Base-by-base conservation (phyloP, 2,113 vertebrate species). In the Seriola rivoliana region DNA sequence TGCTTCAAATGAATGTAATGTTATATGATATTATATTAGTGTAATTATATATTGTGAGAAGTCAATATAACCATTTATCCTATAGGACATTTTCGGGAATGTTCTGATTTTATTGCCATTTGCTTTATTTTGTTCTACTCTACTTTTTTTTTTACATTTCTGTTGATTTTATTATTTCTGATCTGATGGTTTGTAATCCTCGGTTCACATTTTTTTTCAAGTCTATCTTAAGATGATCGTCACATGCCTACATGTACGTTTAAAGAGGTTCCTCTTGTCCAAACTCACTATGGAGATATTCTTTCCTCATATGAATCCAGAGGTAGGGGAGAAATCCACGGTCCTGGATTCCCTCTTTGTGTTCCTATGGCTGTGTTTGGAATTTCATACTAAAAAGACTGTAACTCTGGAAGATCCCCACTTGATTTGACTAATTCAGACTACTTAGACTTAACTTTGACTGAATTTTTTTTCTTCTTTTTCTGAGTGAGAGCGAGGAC, bases 341-440 rank as follows among this genome's bases (percentile, higher is more conserved):
- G 13, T 44, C 19, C 23, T 16, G 4, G 13, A 32, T 3, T 46
- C 7, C 4, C 16, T 58, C 1, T 65, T 48, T 66, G 14, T 72
- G 2, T 48, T 38, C 25, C 0, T 48, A 8, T 19, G 0, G 1
- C 1, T 46, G 36, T 3, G 0, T 14, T 3, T 14, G 4, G 1
- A 32, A 8, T 32, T 54, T 32, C 6, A 13, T 50, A 40, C 29
- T 63, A n/a, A 59, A 29, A 59, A 5, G 16, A 29, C 32, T 60
- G 25, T 46, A 46, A 46, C 13, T 46, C 5, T 48, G 46, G 46
- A 50, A 7, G 48, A 50, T 19, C 17, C 6, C 6, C 48, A 50
- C 48, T 50, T n/a, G 19, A 54, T 21, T n/a, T n/a, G 52, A 54
- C 52, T 21, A 11, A 54, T 50, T 50, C 7, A 50, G 48, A 14